Conservation (phyloP, 1,140 invertebrate species). For the Manduca sexta region DNA sequence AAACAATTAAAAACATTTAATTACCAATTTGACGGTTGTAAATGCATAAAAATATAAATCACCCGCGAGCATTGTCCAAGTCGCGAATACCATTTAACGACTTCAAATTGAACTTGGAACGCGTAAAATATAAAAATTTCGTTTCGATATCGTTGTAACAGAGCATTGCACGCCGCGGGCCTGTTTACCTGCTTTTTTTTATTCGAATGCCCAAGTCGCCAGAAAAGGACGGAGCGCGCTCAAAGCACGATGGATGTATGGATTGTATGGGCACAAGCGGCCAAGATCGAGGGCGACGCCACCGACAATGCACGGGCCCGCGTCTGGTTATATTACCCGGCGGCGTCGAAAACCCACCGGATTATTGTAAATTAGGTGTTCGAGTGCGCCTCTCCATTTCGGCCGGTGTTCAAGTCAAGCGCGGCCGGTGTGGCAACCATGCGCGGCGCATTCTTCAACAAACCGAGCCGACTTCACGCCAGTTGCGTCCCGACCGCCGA, state of each 20-base stretch:
- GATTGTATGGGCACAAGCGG: constrained; percentile 49
- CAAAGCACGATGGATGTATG: constrained; percentile 50
- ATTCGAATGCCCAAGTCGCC: constrained; percentile 26
- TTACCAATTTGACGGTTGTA: no score
- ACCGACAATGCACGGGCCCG: constrained; percentile 63
- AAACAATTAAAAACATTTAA: no score
- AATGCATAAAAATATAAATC: not conserved
- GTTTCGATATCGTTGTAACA: constrained; percentile 25
- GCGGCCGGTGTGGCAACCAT: constrained; percentile 59
- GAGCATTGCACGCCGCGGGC: constrained; percentile 26
- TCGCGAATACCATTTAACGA: constrained; percentile 15
- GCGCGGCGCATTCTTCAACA: constrained; percentile 69
- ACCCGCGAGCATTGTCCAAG: constrained; percentile 1
- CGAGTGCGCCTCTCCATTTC: constrained; percentile 32
- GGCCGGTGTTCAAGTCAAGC: constrained; percentile 37
- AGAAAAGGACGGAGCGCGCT: constrained; percentile 46
- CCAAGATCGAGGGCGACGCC: constrained; percentile 56
- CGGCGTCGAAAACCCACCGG: constrained; percentile 22
- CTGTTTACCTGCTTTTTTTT: constrained; percentile 62
- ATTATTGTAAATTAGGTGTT: constrained; percentile 27
- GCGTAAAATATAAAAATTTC: constrained; percentile 19
- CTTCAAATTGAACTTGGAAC: constrained; percentile 15
- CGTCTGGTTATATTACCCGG: constrained; percentile 61
- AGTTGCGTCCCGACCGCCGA: constrained; percentile 52
- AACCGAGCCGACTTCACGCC: constrained; percentile 58